A percentile compares a stretch with the other conserved stretches of the same genome.
Evolutionary conservation across 2,888 invertebrate genomes (phyloP).

Genomic region (Myopa testacea): DNA sequence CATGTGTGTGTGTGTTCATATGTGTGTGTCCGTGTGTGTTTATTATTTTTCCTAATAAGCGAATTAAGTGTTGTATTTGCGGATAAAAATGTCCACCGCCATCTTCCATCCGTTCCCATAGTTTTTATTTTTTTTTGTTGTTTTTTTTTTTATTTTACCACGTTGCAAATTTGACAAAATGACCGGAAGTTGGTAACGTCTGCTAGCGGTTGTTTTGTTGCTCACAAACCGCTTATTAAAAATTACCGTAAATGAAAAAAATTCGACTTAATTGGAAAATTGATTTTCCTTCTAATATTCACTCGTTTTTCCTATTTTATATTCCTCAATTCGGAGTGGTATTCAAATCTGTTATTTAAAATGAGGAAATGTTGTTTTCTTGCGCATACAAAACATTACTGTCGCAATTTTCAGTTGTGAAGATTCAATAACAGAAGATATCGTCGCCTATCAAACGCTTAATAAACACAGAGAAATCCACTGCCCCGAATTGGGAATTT

Average conservation of each 20-base stretch:
- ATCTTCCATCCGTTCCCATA: background rate
- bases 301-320: background rate
- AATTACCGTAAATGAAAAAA: conserved; percentile 44
- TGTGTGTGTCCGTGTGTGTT: conserved; percentile 42
- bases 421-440: too few species aligned
- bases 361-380: too few species aligned
- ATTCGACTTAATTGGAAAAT: conserved; percentile 53
- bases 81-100: conserved; percentile 9
- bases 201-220: conserved; percentile 48
- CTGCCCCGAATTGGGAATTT: background rate
- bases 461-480: too few species aligned
- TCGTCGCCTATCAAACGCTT: too few species aligned
- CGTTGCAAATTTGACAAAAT: conserved; percentile 33
- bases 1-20: conserved; percentile 42
- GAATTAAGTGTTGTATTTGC: conserved; percentile 37
- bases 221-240: conserved; percentile 58
- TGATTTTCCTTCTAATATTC: conserved; percentile 39
- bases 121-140: too few species aligned
- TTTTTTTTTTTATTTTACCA: background rate
- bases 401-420: too few species aligned
- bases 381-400: too few species aligned
- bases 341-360: too few species aligned
- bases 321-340: too few species aligned
- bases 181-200: conserved; percentile 45
- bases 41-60: conserved; percentile 43